A percentile compares a stretch with the other conserved stretches of the same genome.
Conservation (phyloP, 2,888 invertebrate species). For the Graphium colonna region DNA sequence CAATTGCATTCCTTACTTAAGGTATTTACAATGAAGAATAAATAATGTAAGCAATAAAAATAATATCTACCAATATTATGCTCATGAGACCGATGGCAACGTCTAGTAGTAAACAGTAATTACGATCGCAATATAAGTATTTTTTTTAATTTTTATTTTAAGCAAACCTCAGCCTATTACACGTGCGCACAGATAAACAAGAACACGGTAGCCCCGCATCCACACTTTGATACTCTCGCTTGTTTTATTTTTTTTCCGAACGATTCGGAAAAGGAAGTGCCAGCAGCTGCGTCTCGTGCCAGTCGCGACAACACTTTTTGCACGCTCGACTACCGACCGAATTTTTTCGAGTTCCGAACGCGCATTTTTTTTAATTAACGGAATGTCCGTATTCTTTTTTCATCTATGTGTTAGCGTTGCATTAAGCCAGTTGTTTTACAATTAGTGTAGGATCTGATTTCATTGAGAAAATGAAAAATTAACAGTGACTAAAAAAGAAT, state of each 20-base stretch:
- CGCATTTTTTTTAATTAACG: conserved; percentile 36
- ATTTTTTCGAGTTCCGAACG: conserved; percentile 38
- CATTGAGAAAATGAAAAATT: no score
- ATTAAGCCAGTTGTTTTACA: background rate
- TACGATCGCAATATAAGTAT: no score
- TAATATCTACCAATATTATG: no score
- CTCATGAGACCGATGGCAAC: no score
- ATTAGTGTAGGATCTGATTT: background rate
- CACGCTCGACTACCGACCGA: conserved; percentile 55
- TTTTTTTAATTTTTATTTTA: no score
- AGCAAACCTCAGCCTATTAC: background rate
- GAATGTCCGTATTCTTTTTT: conserved; percentile 17
- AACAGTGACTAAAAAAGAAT: no score
- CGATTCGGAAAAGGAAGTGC: conserved; percentile 72
- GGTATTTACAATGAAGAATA: no score
- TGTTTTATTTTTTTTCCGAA: conserved; percentile 43
- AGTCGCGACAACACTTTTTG: conserved; percentile 60
- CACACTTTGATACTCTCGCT: conserved; percentile 49
- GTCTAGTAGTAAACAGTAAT: no score
- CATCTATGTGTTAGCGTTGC: background rate
- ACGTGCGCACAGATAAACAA: conserved; percentile 27
- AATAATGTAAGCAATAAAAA: no score
- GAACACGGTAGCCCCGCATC: conserved; percentile 64
- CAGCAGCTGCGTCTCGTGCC: conserved; percentile 74
- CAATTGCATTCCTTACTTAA: no score